Base-by-base conservation (phyloP, 2,888 invertebrate species). In the Coelinius sp. region DNA sequence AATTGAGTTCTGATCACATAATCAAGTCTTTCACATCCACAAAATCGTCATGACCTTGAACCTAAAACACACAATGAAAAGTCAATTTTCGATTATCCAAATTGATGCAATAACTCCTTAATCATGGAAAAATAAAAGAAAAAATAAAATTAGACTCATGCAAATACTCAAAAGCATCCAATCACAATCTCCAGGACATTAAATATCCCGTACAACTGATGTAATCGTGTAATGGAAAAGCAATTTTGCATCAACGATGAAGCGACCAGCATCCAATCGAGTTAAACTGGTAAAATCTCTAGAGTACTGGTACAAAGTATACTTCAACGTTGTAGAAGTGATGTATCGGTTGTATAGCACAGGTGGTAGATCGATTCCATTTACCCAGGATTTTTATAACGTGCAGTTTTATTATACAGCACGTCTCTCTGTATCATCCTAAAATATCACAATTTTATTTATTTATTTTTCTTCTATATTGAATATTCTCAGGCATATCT, bases 221-320 rank as follows among this genome's bases (percentile, higher is more conserved):
- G 59, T 59, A 59, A 59, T 59, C 59, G 22, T 35, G 59, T 59
- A 59, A 59, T 59, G 59, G 59, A 59, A 59, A 59, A 59, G 35
- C 59, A 35, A 59, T 59, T 59, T 59, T 59, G 20, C 59, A 31
- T 59, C 31, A 35, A 10, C 59, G 31, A 59, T 59, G 59, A 59
- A 59, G 59, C 14, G 59, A 59, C 31, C 59, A 59, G 59, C 59
- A 53, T 53, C 53, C 53, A 59, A 59, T 59, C 27, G 59, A 59
- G 31, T 59, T 27, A 17, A 31, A 17, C 59, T 59, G 59, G n/a
- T n/a, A n/a, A 35, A 59, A 59, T 59, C 59, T 59, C 59, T 7
- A 35, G 59, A 59, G 31, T 59, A 27, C 17, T 49, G 20, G 35
- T 59, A 59, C 35, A 59, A 59, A 59, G 35, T 59, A 10, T 31